Evolutionary conservation across 2,888 invertebrate genomes (phyloP), one percentile per base, ranked within the genome.

Genomic region (Acanthosepion pharaonis): DNA sequence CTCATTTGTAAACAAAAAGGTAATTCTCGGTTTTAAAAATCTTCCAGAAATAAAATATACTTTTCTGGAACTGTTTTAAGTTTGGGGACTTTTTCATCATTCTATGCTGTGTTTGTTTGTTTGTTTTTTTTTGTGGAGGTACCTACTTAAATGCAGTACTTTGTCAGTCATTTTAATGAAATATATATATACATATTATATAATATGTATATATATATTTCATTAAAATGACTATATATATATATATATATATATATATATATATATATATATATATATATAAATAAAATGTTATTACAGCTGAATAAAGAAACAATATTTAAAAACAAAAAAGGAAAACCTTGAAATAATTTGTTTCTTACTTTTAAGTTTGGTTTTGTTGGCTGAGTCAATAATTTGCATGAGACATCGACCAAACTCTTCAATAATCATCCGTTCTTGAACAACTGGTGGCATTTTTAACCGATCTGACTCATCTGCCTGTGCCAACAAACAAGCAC

Each of bases 321-420:
- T 93, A 59, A 53, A 91, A 94, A 55, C 94, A 94, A 94, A 94
- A 94, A 59, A 20, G 6, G 42, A 94, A 33, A 64, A 91, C 42
- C 53, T 53, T 78, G 93, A 78, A 55, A 94, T n/a, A 93, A 55
- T 23, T 64, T 64, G 25, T 64, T 25, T 23, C 64, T 64, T 64
- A 64, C 64, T 8, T 64, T 64, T 95, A 97, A 96, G 96, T 97
- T 96, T 97, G n/a, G 97, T 97, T 96, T 96, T 98, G 95, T 98
- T 98, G 18, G 98, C 98, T 96, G 98, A 98, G 95, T 98, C 98
- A 96, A 99, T 99, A 96, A 99, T 99, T 98, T 99, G 99, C 96
- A 98, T 98, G 95, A 99, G 98, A 97, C 99, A 99, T 96, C 99
- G 98, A 92, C 99, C 99, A 97, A 99, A 99, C 98, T 99, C 99